Base-by-base conservation (phyloP, 1,140 invertebrate species). In the Caenorhabditis remanei region DNA sequence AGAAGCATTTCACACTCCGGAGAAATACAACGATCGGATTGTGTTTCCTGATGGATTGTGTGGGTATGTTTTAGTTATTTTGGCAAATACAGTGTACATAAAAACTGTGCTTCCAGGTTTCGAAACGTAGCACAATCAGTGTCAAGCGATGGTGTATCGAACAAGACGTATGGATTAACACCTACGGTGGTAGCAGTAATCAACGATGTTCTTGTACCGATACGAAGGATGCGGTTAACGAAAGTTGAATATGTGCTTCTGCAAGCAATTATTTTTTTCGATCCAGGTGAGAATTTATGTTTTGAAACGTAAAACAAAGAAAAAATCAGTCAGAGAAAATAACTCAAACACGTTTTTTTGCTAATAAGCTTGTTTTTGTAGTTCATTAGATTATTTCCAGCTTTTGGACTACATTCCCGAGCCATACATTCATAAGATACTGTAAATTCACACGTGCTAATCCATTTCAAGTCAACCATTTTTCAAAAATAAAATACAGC, bases 121-220 rank as follows among this genome's bases (percentile, higher is more conserved):
- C 58, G 82, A 58, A 84, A 84, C 16, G 53, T 84, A 8, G 84
- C 46, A 0, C 50, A 85, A 19, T 48, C 63, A 40, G 48, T 65
- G 11, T 65, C 58, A 11, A 67, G 21, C 19, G 50, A 75, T 41
- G 48, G 40, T 5, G 67, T 65, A 19, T 56, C 67, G 0, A 86
- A 16, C 11, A 75, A 71, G 86, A 90, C n/a, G 84, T 89, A 40
- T 75, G 91, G 91, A 1, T 61, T 92, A 32, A 92, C 93, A 32
- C 91, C 91, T 6, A 92, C 92, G 5, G 92, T 92, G 13, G 91
- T 92, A 16, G 91, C 92, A 11, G 91, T 92, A 9, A 92, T 92
- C 19, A 92, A 92, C 79, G 88, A 92, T 71, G 92, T 92, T 71
- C 71, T 92, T n/a, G 91, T 92, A 0, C 90, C 90, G n/a, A 89